These are phyloP conservation scores for Neomonachus schauinslandi DNA, from an alignment of 2,113 vertebrate species.

Conservation along the genomic window DNA sequence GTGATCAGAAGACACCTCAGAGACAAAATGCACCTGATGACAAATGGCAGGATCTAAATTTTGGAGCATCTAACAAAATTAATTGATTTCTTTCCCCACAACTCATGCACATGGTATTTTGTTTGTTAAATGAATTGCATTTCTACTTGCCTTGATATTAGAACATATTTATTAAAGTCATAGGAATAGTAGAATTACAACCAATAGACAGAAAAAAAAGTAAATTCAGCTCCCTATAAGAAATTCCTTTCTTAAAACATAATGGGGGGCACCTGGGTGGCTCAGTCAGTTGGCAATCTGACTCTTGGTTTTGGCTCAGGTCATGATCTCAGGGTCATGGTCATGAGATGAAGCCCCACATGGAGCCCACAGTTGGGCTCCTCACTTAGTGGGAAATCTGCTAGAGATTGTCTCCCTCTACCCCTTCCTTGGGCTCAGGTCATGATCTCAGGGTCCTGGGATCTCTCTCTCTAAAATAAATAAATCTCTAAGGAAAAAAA, in stretches of 20 bases:
- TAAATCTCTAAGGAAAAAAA: neutral
- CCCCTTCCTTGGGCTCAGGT: neutral
- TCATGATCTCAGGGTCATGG: neutral
- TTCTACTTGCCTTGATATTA: neutral
- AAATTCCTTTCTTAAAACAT: neutral
- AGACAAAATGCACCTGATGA: neutral
- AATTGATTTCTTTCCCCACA: rapidly evolving
- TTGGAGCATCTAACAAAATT: neutral
- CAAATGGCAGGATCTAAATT: neutral
- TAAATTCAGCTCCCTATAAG: neutral
- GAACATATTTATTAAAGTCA: neutral
- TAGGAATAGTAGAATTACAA: neutral
- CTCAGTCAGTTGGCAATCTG: neutral
- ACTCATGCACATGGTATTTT: neutral
- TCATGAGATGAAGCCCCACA: neutral
- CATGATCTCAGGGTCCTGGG: no score
- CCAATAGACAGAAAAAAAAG: neutral
- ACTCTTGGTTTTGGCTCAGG: neutral
- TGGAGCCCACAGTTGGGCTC: neutral
- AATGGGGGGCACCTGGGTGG: neutral
- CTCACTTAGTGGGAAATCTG: neutral
- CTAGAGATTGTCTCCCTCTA: neutral
- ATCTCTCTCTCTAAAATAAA: neutral
- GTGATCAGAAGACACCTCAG: neutral
- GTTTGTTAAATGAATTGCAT: neutral